phyloP scores from a whole-genome alignment of 2,113 vertebrate species.

The Scomber colias region DNA sequence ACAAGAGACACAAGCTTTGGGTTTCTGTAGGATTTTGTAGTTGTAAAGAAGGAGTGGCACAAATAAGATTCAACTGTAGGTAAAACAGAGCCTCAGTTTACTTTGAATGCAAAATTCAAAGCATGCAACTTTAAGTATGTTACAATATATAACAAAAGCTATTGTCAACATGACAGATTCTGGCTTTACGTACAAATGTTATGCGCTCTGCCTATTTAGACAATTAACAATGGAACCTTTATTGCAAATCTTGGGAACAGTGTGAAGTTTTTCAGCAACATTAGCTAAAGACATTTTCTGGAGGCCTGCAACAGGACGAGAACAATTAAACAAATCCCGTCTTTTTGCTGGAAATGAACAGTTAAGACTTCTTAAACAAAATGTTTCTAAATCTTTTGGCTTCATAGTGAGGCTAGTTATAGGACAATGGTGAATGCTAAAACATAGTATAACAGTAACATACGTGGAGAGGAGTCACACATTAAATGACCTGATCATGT shows the following conservation, averaged over 20 bases:
- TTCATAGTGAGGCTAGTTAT: not conserved
- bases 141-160: not conserved
- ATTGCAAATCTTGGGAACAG: not conserved
- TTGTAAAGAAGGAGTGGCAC: not conserved
- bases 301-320: not conserved
- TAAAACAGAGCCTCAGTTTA: not conserved
- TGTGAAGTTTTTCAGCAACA: not conserved
- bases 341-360: no score
- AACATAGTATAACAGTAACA: not conserved
- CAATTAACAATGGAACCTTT: not conserved
- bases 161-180: conserved; percentile 14
- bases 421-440: not conserved
- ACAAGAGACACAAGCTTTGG: conserved; percentile 37
- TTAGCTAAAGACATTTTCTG: not conserved
- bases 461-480: not conserved
- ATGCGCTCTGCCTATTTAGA: conserved; percentile 21
- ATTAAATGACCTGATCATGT: not conserved
- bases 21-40: conserved; percentile 39
- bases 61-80: conserved; percentile 16
- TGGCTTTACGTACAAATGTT: conserved; percentile 6
- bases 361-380: no score
- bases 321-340: no score
- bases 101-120: conserved; percentile 8
- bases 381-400: no score
- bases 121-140: conserved; percentile 12